Evolutionary conservation across 1,140 invertebrate genomes (phyloP).

Genomic region (Drosophila ercepeae): DNA sequence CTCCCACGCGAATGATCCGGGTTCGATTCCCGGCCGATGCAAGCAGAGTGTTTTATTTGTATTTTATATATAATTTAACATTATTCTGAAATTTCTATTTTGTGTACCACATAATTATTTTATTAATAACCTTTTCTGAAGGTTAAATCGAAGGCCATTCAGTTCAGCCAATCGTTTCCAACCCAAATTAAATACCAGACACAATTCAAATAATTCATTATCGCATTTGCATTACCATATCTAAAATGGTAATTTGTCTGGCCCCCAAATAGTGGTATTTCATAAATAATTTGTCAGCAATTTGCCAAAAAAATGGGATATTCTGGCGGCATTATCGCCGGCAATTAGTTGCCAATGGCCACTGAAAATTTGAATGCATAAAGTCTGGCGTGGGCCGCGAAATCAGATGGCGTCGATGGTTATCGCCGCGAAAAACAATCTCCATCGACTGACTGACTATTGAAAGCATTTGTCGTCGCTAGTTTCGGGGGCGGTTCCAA

Average conservation of each 20-base stretch:
- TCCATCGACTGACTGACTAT: slow-evolving; percentile 26
- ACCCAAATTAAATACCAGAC: slow-evolving; percentile 41
- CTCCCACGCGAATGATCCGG: slow-evolving; percentile 93
- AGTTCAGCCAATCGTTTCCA: slow-evolving; percentile 7
- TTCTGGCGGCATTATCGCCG: slow-evolving; percentile 46
- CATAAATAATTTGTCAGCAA: slow-evolving; percentile 78
- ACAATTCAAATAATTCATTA: slow-evolving; percentile 63
- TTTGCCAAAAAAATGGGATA: slow-evolving; percentile 44
- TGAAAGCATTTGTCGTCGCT: slow-evolving; percentile 79
- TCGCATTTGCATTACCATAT: slow-evolving; percentile 38
- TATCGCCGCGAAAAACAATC: slow-evolving; percentile 65
- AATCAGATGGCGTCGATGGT: slow-evolving; percentile 50
- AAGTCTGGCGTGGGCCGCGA: slow-evolving; percentile 32
- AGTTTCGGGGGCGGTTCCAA: slow-evolving; percentile 35
- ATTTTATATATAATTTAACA: not conserved
- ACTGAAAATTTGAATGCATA: slow-evolving; percentile 46
- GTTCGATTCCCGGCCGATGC: slow-evolving; percentile 94
- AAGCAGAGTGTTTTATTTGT: slow-evolving; percentile 56
- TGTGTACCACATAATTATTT: slow-evolving; percentile 1
- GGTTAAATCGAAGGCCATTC: slow-evolving; percentile 6
- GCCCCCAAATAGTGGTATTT: slow-evolving; percentile 53
- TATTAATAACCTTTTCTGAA: not conserved
- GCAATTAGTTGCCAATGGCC: slow-evolving; percentile 74
- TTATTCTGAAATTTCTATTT: too few relatives aligned
- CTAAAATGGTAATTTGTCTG: slow-evolving; percentile 53